Evolutionary conservation across 2,797 vertebrate species (phyloP).

Genomic region (Gobio occitaniae): DNA sequence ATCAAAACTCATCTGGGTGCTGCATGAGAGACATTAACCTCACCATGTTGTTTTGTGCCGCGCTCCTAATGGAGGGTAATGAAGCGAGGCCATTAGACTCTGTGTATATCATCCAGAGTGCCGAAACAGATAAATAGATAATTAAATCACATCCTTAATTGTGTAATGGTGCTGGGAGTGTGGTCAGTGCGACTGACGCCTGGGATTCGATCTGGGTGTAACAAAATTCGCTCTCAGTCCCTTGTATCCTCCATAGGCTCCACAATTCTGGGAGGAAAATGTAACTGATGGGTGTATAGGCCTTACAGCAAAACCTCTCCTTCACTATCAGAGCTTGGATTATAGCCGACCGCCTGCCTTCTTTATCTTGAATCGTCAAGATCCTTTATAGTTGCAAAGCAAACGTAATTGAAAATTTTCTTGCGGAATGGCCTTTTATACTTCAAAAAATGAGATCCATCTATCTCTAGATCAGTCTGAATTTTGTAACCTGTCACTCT

Average conservation of each 20-base stretch:
- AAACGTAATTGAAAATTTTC: constrained; percentile 40
- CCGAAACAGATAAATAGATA: constrained; percentile 66
- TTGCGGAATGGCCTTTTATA: constrained; percentile 20
- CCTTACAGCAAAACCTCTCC: constrained; percentile 19
- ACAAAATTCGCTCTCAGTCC: constrained; percentile 27
- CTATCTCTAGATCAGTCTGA: constrained; percentile 29
- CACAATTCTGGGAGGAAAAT: constrained; percentile 11
- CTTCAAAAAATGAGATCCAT: constrained; percentile 22
- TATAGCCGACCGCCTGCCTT: constrained; percentile 11
- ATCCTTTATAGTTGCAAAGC: constrained; percentile 36
- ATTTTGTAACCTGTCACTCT: constrained; percentile 22
- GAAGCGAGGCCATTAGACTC: constrained; percentile 60
- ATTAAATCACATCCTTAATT: constrained; percentile 65
- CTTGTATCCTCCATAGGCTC: constrained; percentile 23
- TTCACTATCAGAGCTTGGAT: constrained; percentile 18
- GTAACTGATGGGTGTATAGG: constrained; percentile 2
- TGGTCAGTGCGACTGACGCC: constrained; percentile 52
- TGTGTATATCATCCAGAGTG: constrained; percentile 59
- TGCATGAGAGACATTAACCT: constrained; percentile 64
- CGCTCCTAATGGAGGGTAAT: constrained; percentile 65
- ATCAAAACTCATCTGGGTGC: constrained; percentile 61
- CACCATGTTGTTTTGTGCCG: constrained; percentile 62
- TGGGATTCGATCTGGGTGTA: constrained; percentile 49
- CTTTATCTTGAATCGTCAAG: constrained; percentile 40
- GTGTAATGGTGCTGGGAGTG: constrained; percentile 51